phyloP scores from a whole-genome alignment of 2,888 invertebrate species.

The Macrosoma leucophasiata region DNA sequence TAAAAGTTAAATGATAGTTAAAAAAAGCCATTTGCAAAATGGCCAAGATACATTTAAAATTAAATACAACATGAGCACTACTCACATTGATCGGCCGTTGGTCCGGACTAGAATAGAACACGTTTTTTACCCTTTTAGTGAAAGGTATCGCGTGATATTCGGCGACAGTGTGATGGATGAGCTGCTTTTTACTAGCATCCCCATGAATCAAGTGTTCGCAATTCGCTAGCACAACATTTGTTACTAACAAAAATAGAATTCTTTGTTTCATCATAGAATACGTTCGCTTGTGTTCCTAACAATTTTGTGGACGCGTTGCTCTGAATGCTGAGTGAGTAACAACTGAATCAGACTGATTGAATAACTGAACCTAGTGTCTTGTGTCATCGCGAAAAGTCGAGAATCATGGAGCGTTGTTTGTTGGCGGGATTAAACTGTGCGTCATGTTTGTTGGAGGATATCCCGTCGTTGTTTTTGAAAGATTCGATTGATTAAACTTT shows the following conservation, averaged over 20 bases:
- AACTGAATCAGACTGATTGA: conserved; percentile 18
- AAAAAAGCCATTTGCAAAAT: too few species aligned
- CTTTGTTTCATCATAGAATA: conserved; percentile 29
- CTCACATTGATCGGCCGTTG: conserved; percentile 40
- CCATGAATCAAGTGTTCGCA: conserved; percentile 41
- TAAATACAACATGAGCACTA: too few species aligned
- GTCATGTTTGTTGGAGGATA: too few species aligned
- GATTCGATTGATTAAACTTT: too few species aligned
- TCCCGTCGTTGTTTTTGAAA: too few species aligned
- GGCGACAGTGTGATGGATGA: conserved; percentile 34
- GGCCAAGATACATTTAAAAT: too few species aligned
- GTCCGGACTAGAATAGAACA: conserved; percentile 37
- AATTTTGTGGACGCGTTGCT: conserved; percentile 19
- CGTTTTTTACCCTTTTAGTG: conserved; percentile 36
- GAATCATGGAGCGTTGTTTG: too few species aligned
- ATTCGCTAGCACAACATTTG: conserved; percentile 21
- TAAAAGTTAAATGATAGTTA: too few species aligned
- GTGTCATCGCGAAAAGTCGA: too few species aligned
- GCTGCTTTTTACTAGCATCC: conserved; percentile 29
- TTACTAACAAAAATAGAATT: conserved; percentile 24
- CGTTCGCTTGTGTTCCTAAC: conserved; percentile 23
- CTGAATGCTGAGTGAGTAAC: conserved; percentile 6
- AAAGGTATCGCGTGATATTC: conserved; percentile 37
- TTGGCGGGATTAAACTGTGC: too few species aligned
- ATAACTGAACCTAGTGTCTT: conserved; percentile 5